These are phyloP conservation scores for Rhynchotus rufescens DNA, from an alignment of 2,797 vertebrate genomes.

Conservation along the genomic window DNA sequence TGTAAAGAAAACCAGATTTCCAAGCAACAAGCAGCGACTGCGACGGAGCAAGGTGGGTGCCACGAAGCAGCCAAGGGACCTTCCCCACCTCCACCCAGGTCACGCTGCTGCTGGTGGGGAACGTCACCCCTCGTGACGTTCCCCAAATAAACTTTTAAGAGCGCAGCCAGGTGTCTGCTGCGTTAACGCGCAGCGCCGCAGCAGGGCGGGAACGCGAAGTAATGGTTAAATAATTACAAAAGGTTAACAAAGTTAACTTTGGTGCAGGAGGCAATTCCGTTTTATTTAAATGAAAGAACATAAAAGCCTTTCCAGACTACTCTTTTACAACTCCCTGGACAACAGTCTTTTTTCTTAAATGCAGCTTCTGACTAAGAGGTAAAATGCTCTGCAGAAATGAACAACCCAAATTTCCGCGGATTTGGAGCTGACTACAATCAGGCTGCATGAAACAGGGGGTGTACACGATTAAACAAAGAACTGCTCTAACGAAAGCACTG, in stretches of 20 bases:
- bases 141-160: conserved; percentile 85
- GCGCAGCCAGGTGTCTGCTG: conserved; percentile 76
- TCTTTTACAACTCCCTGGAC: conserved; percentile 63
- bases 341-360: conserved; percentile 1
- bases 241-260: conserved; percentile 78
- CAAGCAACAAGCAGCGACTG: conserved; percentile 77
- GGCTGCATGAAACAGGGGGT: not conserved
- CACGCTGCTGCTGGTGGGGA: conserved; percentile 13
- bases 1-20: conserved; percentile 57
- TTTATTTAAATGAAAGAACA: conserved; percentile 74
- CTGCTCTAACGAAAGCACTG: not conserved
- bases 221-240: conserved; percentile 81
- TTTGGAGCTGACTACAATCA: not conserved
- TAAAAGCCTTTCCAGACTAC: conserved; percentile 63
- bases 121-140: no score
- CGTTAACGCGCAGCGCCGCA: conserved; percentile 67
- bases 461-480: not conserved
- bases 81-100: conserved; percentile 87
- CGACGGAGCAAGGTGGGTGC: conserved; percentile 74
- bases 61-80: conserved; percentile 86
- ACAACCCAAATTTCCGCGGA: conserved; percentile 19
- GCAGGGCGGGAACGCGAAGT: conserved; percentile 77
- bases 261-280: conserved; percentile 61
- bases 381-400: conserved; percentile 38
- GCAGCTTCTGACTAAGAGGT: conserved; percentile 35